Evolutionary conservation across 2,888 invertebrate species (phyloP).

Genomic region (Standfussiana lucernea): DNA sequence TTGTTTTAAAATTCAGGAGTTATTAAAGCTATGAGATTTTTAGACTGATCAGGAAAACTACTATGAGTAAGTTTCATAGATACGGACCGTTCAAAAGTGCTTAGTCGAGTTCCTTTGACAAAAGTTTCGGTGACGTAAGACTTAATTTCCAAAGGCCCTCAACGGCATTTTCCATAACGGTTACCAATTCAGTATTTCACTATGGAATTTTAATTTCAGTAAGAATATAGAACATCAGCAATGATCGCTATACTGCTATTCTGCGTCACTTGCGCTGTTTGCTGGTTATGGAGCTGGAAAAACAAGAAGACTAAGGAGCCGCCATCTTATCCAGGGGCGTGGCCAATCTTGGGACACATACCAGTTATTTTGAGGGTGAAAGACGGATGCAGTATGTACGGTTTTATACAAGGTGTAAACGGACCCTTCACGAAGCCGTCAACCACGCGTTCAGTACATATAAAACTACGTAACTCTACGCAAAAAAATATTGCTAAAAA

Average conservation of each 20-base stretch:
- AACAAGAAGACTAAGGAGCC: not conserved
- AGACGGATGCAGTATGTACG: not conserved
- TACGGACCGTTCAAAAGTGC: not conserved
- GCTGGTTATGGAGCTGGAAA: not conserved
- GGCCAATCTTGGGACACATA: conserved; percentile 1
- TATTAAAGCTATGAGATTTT: not conserved
- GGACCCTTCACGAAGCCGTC: not conserved
- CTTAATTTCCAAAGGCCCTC: not conserved
- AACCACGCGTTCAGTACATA: not conserved
- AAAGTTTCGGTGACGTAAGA: not conserved
- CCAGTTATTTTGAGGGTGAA: rapidly evolving
- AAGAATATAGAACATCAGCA: not conserved
- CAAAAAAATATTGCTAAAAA: too few relatives aligned
- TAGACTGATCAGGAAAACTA: not conserved
- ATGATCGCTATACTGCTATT: not conserved
- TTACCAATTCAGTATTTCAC: not conserved
- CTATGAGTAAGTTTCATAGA: not conserved
- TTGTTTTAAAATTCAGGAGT: too few relatives aligned
- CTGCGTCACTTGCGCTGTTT: not conserved
- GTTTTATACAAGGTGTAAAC: not conserved
- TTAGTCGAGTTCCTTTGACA: not conserved
- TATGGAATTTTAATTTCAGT: not conserved
- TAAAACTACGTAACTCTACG: not conserved
- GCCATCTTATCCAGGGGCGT: not conserved
- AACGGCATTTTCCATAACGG: too few relatives aligned